These are phyloP conservation scores for Caenorhabditis angaria DNA, from an alignment of 2,888 invertebrate species.

Conservation along the genomic window DNA sequence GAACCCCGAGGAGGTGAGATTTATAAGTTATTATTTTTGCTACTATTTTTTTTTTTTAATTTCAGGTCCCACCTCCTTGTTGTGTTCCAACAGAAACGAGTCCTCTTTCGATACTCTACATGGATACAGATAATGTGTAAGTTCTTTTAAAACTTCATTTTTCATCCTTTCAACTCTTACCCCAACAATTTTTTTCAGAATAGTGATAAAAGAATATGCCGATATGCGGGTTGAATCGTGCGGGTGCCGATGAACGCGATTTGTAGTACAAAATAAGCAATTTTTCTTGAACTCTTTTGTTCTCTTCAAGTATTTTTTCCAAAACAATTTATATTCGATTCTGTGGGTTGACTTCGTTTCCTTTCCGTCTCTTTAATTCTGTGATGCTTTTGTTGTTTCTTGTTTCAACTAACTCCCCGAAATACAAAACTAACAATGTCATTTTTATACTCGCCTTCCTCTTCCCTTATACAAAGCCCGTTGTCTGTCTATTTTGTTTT, in stretches of 20 bases:
- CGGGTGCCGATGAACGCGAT: slow-evolving; percentile 79
- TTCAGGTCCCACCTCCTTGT: slow-evolving; percentile 93
- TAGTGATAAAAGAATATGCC: slow-evolving; percentile 92
- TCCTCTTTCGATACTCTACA: slow-evolving; percentile 93
- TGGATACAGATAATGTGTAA: slow-evolving; percentile 77
- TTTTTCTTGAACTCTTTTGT: slow-evolving; percentile 8
- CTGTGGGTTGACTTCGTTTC: no score
- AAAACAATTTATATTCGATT: no score
- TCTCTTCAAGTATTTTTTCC: no score
- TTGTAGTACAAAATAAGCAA: no score
- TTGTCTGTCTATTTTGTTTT: neutral
- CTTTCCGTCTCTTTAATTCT: no score
- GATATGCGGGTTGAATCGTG: slow-evolving; percentile 98
- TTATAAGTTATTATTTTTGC: no score
- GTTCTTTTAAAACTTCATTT: neutral
- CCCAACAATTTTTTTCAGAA: slow-evolving; percentile 80
- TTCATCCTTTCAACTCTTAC: neutral
- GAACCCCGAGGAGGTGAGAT: slow-evolving; percentile 77
- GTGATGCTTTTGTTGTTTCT: neutral
- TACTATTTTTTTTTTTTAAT: no score
- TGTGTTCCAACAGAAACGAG: slow-evolving; percentile 95
- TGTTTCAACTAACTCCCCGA: no score
- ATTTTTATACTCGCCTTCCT: no score
- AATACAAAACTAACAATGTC: no score
- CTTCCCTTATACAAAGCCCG: neutral